These are phyloP conservation scores for Drosophila crucigera DNA, from an alignment of 2,888 invertebrate species.

Conservation along the genomic window DNA sequence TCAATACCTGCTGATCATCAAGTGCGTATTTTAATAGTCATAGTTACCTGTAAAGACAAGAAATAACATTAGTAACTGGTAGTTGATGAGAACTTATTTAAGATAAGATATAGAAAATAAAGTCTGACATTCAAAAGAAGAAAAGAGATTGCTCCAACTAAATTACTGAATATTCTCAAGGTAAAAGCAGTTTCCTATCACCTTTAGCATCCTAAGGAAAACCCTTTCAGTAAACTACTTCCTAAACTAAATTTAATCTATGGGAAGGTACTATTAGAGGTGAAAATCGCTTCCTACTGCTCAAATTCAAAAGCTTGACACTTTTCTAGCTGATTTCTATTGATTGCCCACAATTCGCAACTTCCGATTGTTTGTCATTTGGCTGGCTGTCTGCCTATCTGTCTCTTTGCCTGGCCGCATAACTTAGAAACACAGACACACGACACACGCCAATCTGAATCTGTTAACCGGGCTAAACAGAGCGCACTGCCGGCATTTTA, in stretches of 20 bases:
- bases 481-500: constrained; percentile 73
- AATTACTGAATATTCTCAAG: neutral
- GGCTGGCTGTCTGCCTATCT: constrained; percentile 22
- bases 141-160: neutral
- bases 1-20: neutral
- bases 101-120: neutral
- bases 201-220: neutral
- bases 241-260: neutral
- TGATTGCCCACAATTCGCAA: constrained; percentile 50
- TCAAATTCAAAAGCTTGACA: constrained; percentile 29
- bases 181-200: neutral
- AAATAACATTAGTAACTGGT: constrained; percentile 1
- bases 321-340: constrained; percentile 50
- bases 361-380: constrained; percentile 59
- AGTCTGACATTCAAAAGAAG: neutral
- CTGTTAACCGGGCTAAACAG: constrained; percentile 59
- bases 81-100: neutral
- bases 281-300: constrained; percentile 29
- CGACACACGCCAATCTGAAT: constrained; percentile 33
- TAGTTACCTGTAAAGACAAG: constrained; percentile 59
- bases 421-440: constrained; percentile 32
- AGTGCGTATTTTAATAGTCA: neutral
- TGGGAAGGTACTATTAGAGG: constrained; percentile 20
- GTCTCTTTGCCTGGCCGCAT: constrained; percentile 41
- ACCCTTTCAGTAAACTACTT: constrained; percentile 6